A percentile compares a stretch with the other conserved stretches of the same genome.
Conservation (phyloP, 2,797 vertebrate genomes). For the Bradypodion ventrale region DNA sequence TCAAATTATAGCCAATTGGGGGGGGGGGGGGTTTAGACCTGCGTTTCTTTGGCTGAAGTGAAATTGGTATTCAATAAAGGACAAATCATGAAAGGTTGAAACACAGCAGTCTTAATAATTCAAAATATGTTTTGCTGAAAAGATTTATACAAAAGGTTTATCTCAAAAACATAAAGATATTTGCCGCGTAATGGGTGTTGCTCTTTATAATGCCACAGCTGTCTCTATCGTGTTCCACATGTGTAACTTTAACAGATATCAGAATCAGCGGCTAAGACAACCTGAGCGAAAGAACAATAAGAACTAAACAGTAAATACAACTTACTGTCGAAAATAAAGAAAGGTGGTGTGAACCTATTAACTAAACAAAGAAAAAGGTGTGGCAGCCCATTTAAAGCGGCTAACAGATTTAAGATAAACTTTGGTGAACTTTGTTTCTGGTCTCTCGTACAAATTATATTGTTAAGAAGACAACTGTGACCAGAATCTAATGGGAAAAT, state of each 20-base stretch:
- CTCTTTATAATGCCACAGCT: background rate
- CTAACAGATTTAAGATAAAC: too few relatives aligned
- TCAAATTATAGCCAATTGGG: conserved; percentile 84
- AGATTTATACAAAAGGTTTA: conserved; percentile 35
- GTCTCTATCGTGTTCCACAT: background rate
- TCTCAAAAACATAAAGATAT: conserved; percentile 12
- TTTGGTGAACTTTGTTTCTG: too few relatives aligned
- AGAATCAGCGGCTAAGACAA: background rate
- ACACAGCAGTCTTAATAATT: conserved; percentile 45
- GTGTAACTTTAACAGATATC: background rate
- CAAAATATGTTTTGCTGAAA: conserved; percentile 43
- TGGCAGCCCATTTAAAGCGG: too few relatives aligned
- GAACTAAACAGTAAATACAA: background rate
- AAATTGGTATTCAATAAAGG: conserved; percentile 77
- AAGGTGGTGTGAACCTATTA: background rate
- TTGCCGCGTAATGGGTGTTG: background rate
- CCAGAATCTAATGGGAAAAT: too few relatives aligned
- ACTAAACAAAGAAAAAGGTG: background rate
- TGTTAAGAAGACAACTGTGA: too few relatives aligned
- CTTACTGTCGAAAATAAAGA: background rate
- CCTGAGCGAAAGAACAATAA: background rate
- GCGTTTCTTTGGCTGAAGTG: conserved; percentile 82
- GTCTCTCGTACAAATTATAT: too few relatives aligned
- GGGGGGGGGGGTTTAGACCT: too few relatives aligned
- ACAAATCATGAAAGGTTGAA: conserved; percentile 40